phyloP scores from a whole-genome alignment of 30 jellyfish, hydroid and myxozoan genomes.

The Nemopilema nomurai region DNA sequence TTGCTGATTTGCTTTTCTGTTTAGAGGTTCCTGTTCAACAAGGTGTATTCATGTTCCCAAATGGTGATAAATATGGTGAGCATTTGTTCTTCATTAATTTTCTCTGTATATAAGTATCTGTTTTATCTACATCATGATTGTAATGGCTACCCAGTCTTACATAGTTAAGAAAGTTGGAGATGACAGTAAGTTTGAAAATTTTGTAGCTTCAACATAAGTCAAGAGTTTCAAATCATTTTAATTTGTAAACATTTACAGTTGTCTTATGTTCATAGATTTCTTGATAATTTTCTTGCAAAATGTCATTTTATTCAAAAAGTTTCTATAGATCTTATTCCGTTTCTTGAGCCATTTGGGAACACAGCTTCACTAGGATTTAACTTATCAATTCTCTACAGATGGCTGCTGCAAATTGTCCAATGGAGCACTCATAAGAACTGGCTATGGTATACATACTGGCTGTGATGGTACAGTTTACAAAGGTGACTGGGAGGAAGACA shows the following conservation, averaged over 20 bases:
- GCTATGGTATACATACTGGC: conserved; percentile 62
- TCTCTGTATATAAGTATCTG: not conserved
- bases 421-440: conserved; percentile 63
- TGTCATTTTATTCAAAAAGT: no score
- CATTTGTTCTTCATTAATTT: not conserved
- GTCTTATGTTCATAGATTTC: no score
- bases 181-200: no score
- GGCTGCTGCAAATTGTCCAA: conserved; percentile 44
- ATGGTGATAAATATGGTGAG: conserved; percentile 76
- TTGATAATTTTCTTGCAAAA: no score
- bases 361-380: no score
- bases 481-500: conserved; percentile 76
- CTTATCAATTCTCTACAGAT: no score
- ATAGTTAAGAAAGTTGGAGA: no score
- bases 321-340: no score
- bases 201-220: no score
- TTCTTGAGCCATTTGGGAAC: no score
- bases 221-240: no score
- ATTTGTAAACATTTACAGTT: no score
- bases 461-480: conserved; percentile 44
- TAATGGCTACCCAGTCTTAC: not conserved
- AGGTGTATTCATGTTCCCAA: conserved; percentile 72
- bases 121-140: not conserved
- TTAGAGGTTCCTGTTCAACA: conserved; percentile 47
- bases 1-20: not conserved